These are phyloP conservation scores for Ptychobarbus kaznakovi DNA, from an alignment of 2,797 vertebrate genomes.

Conservation along the genomic window DNA sequence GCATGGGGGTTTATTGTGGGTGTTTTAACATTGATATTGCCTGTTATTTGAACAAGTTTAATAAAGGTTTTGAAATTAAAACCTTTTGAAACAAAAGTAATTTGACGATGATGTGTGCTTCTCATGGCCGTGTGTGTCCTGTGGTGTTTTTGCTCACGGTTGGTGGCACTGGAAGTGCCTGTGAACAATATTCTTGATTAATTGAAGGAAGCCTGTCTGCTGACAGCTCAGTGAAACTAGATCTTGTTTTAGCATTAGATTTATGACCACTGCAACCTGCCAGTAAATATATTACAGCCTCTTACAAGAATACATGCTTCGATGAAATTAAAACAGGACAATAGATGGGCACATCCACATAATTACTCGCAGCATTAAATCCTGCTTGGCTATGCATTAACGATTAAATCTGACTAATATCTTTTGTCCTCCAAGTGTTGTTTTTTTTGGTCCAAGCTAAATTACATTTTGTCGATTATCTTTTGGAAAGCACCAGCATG, in stretches of 20 bases:
- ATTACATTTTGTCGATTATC: conserved; percentile 80
- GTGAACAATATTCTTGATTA: conserved; percentile 69
- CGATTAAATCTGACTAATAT: conserved; percentile 32
- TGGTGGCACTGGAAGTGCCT: conserved; percentile 28
- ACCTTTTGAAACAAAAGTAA: too few species aligned
- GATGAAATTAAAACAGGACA: conserved; percentile 64
- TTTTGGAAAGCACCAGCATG: conserved; percentile 72
- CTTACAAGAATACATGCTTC: conserved; percentile 60
- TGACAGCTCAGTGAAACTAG: conserved; percentile 70
- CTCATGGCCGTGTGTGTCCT: not conserved
- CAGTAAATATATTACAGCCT: conserved; percentile 65
- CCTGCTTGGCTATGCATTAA: conserved; percentile 64
- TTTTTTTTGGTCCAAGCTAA: conserved; percentile 60
- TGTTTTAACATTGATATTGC: not conserved
- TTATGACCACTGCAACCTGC: conserved; percentile 68
- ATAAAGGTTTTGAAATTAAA: not conserved
- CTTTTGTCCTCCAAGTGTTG: conserved; percentile 27
- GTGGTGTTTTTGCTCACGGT: not conserved
- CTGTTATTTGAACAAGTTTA: not conserved
- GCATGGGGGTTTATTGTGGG: not conserved
- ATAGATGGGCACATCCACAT: conserved; percentile 54
- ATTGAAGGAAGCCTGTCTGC: conserved; percentile 70
- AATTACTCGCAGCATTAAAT: conserved; percentile 56
- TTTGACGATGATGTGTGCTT: not conserved
- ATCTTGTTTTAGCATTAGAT: conserved; percentile 70